A percentile compares a stretch with the other conserved stretches of the same genome.
These are phyloP conservation scores for Epirrita christyi DNA, from an alignment of 2,888 invertebrate species.

Conservation along the genomic window DNA sequence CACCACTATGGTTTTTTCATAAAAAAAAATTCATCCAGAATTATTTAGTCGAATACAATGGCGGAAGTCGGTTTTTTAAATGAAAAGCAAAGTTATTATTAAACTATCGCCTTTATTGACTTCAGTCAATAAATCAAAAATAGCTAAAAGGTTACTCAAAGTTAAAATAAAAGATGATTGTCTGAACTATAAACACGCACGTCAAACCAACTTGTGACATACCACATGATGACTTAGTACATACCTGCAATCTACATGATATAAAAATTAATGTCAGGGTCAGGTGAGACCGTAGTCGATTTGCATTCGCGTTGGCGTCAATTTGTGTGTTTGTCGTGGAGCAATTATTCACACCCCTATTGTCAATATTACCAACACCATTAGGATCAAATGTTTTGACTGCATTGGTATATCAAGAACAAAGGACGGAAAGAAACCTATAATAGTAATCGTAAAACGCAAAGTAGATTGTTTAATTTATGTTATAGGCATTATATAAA, in stretches of 20 bases:
- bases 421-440: constrained; percentile 10
- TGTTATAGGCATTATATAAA: constrained; percentile 14
- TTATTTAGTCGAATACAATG: too few relatives aligned
- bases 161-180: neutral
- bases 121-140: neutral
- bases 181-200: neutral
- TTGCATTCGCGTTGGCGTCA: constrained; percentile 63
- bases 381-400: constrained; percentile 6
- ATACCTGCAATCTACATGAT: constrained; percentile 41
- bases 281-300: constrained; percentile 48
- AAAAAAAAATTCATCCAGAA: too few relatives aligned
- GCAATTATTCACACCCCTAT: constrained; percentile 42
- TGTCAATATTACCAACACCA: constrained; percentile 32
- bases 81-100: too few relatives aligned
- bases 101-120: too few relatives aligned
- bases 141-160: neutral
- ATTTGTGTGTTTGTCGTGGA: constrained; percentile 44
- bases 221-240: constrained; percentile 38
- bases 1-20: too few relatives aligned
- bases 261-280: constrained; percentile 71
- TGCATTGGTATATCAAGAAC: constrained; percentile 4
- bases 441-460: constrained; percentile 14
- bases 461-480: constrained; percentile 6
- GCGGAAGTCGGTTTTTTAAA: too few relatives aligned
- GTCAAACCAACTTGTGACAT: constrained; percentile 19